A percentile compares a stretch with the other conserved stretches of the same genome.
These are phyloP conservation scores for Orthosia incerta DNA, from an alignment of 2,888 invertebrate species.

Conservation along the genomic window DNA sequence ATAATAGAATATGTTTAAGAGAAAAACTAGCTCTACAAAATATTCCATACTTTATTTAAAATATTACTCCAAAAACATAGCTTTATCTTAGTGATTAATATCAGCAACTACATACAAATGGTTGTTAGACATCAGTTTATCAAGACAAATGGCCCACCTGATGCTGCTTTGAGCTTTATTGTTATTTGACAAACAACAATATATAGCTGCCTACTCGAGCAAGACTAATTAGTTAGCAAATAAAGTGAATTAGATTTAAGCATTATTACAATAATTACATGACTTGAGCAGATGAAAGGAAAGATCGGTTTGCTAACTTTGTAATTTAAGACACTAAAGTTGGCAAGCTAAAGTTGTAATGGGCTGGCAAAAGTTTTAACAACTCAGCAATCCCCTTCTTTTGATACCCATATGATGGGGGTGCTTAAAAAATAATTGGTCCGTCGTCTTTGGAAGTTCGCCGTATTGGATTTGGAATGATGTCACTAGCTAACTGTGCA, in stretches of 20 bases:
- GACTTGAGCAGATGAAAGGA: too few relatives aligned
- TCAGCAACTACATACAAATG: conserved; percentile 13
- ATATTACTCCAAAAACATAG: background rate
- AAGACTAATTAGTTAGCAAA: conserved; percentile 33
- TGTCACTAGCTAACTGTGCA: too few relatives aligned
- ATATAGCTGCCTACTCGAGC: background rate
- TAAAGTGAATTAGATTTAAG: background rate
- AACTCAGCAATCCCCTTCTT: too few relatives aligned
- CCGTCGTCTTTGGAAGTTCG: too few relatives aligned
- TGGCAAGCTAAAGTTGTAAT: too few relatives aligned
- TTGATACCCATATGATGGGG: too few relatives aligned
- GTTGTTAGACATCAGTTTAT: conserved; percentile 31
- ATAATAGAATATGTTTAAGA: background rate
- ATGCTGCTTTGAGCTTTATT: conserved; percentile 22
- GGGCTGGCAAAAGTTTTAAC: too few relatives aligned
- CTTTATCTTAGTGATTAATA: conserved; percentile 10
- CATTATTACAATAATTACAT: background rate
- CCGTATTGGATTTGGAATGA: too few relatives aligned
- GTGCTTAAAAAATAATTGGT: too few relatives aligned
- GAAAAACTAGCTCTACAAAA: background rate
- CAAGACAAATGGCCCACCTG: conserved; percentile 60
- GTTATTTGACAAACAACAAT: conserved; percentile 35
- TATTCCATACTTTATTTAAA: background rate
- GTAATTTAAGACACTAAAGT: too few relatives aligned
- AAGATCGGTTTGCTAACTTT: too few relatives aligned